These are phyloP conservation scores for Hydrochoerus hydrochaeris DNA, from an alignment of 2,113 vertebrate species.

Conservation along the genomic window DNA sequence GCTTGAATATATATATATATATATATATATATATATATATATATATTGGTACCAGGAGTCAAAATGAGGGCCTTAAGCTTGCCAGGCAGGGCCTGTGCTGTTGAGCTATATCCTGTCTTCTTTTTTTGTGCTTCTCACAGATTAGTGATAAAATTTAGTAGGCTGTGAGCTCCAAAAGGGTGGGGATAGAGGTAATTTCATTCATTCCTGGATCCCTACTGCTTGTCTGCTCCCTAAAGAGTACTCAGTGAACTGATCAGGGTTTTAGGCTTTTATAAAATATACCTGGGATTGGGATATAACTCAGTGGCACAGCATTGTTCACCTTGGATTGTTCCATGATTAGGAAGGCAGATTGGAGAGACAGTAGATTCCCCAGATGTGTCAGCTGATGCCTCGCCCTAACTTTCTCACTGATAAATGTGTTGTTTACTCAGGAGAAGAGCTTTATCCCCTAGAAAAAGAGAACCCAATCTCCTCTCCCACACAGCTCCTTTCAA, in stretches of 20 bases:
- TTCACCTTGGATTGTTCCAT: not conserved
- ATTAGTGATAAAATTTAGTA: not conserved
- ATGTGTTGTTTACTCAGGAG: not conserved
- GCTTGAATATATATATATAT: not conserved
- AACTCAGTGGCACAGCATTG: too few relatives aligned
- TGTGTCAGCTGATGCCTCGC: not conserved
- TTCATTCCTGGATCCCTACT: not conserved
- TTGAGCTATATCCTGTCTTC: not conserved
- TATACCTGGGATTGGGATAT: not conserved
- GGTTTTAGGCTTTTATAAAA: not conserved
- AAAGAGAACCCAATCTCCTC: not conserved
- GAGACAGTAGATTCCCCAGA: not conserved
- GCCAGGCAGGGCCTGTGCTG: too few relatives aligned
- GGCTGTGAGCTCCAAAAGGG: not conserved
- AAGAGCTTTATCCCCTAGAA: not conserved
- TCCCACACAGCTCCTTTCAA: not conserved
- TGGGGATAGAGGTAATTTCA: not conserved
- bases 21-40: too few relatives aligned
- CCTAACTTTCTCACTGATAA: not conserved
- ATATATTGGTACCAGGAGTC: too few relatives aligned
- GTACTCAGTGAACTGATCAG: not conserved
- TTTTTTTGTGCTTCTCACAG: not conserved
- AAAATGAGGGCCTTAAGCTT: too few relatives aligned
- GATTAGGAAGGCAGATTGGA: constrained; percentile 4
- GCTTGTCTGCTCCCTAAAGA: not conserved